Base-by-base conservation (phyloP, 2,113 vertebrate species). In the Morphnarchus princeps region DNA sequence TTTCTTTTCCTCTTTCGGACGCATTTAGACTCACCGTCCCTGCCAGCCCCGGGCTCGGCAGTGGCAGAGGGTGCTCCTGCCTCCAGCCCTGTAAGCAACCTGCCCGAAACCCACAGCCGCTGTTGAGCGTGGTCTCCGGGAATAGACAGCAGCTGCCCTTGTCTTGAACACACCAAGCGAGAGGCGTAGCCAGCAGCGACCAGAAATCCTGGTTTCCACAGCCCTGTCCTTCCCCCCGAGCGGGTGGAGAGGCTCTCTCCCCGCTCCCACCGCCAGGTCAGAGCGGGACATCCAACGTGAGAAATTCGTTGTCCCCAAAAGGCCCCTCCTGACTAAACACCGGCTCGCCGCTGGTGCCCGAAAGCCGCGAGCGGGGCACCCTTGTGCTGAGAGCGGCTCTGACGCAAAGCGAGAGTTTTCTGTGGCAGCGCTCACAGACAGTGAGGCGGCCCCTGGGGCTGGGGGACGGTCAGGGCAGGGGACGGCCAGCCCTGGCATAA, bases 61-160 rank as follows among this genome's bases (percentile, higher is more conserved):
- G 49, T 79, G 78, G 89, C 91, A 94, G 93, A 94, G 91, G 89
- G 89, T n/a, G 61, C 94, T 96, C 63, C 65, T 42, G 80, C 32
- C 29, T 49, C 67, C 79, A 89, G 49, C 82, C 65, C 25, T 4
- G 6, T 11, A 21, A 72, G 28, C 74, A 80, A 69, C 86, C 71
- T 93, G 94, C 89, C 91, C 76, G 76, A 59, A 92, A 54, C 59
- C 45, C 62, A 11, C 20, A 3, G 73, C 40, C 9, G 3, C 78
- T 4, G 40, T 4, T 1, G 9, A 40, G 77, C 24, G 63, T 58
- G 3, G 22, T 66, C 63, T 71, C n/a, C 1, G 34, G 66, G 67
- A 87, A 25, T 1, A 70, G 36, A 50, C 57, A 47, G 62, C 92
- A 63, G 63, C 95, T 70, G 71, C 77, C 78, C 90, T 86, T 38